Base-by-base conservation (phyloP, 30 jellyfish, hydroid and myxozoan species). In the Pelagia noctiluca region DNA sequence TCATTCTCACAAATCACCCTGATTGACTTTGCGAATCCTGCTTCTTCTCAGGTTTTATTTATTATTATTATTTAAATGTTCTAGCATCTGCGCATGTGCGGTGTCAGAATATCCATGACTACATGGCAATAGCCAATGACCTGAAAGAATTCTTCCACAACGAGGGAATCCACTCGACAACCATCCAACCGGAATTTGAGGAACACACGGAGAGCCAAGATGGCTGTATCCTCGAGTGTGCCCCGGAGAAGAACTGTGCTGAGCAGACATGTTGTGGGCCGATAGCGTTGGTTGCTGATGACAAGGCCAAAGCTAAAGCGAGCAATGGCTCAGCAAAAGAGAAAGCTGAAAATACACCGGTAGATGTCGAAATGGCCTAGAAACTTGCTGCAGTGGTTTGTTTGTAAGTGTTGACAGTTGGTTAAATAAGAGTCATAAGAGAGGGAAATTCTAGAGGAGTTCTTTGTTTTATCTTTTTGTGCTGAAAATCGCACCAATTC, bases 51-150 rank as follows among this genome's bases (percentile, higher is more conserved):
- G 16, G 29, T 21, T 11, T 46, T 10, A 70, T 70, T 74, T n/a
- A n/a, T 8, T 48, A 7, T 4, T 5, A 10, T 5, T 25, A 13
- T 8, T 34, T 54, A 60, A 54, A 30, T 80, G 21, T 22, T 21
- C 30, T 53, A 83, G 98, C 98, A 4, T 93, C 98, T 33, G 98
- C 98, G 32, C 98, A 93, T 62, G 97, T 93, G 3, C 96, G 97
- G 5, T 93, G 98, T 72, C 96, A 93, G 23, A 93, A 90, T 10
- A 66, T 93, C 29, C 87, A 93, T 23, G 96, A 91, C 63, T 91
- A 91, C 95, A 79, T 52, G 87, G 90, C 86, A 4, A 72, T 91
- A 5, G 91, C 98, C 0, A 73, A 72, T 21, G 81, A 83, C 52
- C 26, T 91, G 91, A 91, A 91, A 54, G 91, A 91, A 38, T 91